Evolutionary conservation across 2,888 invertebrate genomes (phyloP), one percentile per base, ranked within the genome.

Genomic region (Alcis repandata): DNA sequence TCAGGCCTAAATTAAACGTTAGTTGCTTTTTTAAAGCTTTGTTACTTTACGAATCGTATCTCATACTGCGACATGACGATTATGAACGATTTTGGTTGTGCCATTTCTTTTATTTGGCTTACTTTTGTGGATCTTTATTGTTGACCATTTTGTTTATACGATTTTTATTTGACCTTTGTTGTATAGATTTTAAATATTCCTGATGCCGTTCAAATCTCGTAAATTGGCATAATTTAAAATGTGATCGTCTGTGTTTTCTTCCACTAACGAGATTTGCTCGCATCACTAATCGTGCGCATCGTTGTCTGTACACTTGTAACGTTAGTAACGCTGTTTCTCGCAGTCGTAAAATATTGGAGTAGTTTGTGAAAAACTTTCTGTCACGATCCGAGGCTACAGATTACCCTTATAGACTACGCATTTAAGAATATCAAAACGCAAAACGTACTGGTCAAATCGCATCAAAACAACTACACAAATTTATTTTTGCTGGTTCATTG

Each of bases 1-100:
- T 92, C 90, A 92, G 92, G 88, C 89, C 86, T 79, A 73, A 75
- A 80, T 84, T 78, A 77, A 51, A 77, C 82, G 83, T 82, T 86
- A 87, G 86, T 81, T 70, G 91, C 90, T 90, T 90, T 63, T 73
- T 66, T n/a, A 38, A 36, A 51, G 86, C 88, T 88, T 83, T 77
- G 71, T 80, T 78, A 80, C 73, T 72, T 77, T 67, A 73, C 69
- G 76, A 73, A 72, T 64, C 63, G 58, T 66, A 88, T 87, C 81
- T 81, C 90, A 91, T 89, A 77, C 67, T 86, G 79, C 76, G 84
- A 90, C 87, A 89, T 91, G 87, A 79, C 73, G 70, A 73, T 74
- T 64, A 65, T 45, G 73, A 77, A 72, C 72, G 17, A 78, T 81
- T 83, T 82, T 84, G 79, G 76, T 80, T 89, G 83, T 90, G 86